Percentiles rank a stretch among this genome's conserved stretches.
Conservation (phyloP, 2,797 vertebrate species). For the Ctenopoma kingsleyae region DNA sequence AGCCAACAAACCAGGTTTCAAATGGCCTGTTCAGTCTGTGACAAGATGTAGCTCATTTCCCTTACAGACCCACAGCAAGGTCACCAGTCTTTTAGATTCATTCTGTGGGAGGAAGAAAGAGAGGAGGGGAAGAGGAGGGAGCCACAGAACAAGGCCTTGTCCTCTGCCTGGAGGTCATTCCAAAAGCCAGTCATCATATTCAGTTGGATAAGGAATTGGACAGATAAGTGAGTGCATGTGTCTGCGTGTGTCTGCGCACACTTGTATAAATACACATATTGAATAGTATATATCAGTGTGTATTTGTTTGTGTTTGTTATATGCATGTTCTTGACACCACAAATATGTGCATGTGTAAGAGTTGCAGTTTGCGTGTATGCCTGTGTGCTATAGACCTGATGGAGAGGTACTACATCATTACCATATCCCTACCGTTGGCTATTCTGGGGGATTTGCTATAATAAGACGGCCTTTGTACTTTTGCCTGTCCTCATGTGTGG, state of each 20-base stretch:
- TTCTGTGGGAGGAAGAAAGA: conserved; percentile 90
- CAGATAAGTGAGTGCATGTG: conserved; percentile 68
- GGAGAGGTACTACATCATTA: conserved; percentile 76
- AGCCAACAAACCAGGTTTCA: conserved; percentile 92
- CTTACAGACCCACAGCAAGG: conserved; percentile 94
- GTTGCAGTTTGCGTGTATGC: conserved; percentile 33
- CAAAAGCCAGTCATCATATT: conserved; percentile 88
- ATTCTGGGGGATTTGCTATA: conserved; percentile 80
- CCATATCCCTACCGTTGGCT: conserved; percentile 81
- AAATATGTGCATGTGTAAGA: conserved; percentile 42
- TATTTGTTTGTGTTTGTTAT: conserved; percentile 48
- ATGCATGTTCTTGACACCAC: conserved; percentile 28
- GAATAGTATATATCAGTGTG: conserved; percentile 6
- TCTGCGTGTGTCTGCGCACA: not conserved
- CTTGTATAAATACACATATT: conserved; percentile 4
- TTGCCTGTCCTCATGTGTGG: conserved; percentile 80
- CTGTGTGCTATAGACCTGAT: conserved; percentile 58
- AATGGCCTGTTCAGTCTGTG: conserved; percentile 91
- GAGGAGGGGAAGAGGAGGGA: conserved; percentile 79
- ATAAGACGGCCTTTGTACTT: conserved; percentile 79
- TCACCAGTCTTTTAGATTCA: conserved; percentile 95
- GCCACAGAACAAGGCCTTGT: conserved; percentile 89
- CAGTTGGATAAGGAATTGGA: conserved; percentile 85
- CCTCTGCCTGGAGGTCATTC: conserved; percentile 94
- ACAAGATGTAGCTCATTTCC: conserved; percentile 97